These are phyloP conservation scores for Odobenus rosmarus DNA, from an alignment of 2,113 vertebrate genomes.

Conservation along the genomic window DNA sequence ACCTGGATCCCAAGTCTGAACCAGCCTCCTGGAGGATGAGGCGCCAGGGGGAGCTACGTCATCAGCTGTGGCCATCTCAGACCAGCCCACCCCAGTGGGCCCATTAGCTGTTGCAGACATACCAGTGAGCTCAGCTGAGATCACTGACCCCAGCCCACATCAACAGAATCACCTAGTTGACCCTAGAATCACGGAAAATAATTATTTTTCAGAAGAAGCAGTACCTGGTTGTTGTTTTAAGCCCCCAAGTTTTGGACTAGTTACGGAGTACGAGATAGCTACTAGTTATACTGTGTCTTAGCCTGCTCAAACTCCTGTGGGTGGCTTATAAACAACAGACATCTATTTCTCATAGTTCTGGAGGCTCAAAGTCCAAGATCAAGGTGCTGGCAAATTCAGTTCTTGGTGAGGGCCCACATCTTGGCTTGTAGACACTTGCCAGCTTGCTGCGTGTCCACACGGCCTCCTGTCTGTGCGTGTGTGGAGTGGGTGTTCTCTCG, in stretches of 20 bases:
- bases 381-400: background rate
- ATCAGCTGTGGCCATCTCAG: background rate
- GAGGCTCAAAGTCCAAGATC: background rate
- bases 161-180: background rate
- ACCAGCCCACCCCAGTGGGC: background rate
- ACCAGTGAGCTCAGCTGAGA: background rate
- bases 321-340: background rate
- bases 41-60: fast-evolving
- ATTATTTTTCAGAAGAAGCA: background rate
- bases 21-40: background rate
- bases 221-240: background rate
- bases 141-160: background rate
- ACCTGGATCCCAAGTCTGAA: background rate
- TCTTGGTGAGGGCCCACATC: background rate
- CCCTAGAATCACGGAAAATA: background rate
- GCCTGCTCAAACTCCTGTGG: background rate
- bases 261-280: background rate
- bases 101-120: no score
- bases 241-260: background rate
- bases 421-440: background rate
- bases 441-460: background rate
- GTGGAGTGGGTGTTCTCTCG: fast-evolving
- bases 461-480: background rate
- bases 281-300: background rate
- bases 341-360: background rate